Base-by-base conservation (phyloP, 1,140 invertebrate species). In the Penaeus japonicus region DNA sequence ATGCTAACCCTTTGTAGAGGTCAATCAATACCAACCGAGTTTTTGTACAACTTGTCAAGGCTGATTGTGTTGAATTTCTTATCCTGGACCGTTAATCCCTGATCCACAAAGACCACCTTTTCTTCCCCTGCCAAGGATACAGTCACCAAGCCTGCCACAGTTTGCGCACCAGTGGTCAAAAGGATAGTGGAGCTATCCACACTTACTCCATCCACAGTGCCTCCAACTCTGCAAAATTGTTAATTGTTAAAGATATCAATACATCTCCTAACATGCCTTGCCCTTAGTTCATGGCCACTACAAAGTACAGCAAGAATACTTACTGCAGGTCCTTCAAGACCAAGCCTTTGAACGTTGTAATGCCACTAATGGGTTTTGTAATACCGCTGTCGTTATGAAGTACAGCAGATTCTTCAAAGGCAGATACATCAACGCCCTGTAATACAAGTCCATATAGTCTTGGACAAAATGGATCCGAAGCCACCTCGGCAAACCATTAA, bases 391-490 rank as follows among this genome's bases (percentile, higher is more conserved):
- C 39, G 4, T 27, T 30, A n/a, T n/a, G 54, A 27, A 30, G 39
- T 0, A 75, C 35, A 17, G 77, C 54, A 59, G 62, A 35, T n/a
- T 55, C 24, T 12, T 24, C 75, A n/a, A 86, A 77, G 24, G 78
- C 84, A 0, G 84, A 86, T 57, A 86, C 75, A 20, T 86, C 84
- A 20, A 86, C 75, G 18, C 84, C 84, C 84, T 86, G 75, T 2
- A 27, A 39, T 24, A n/a, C 12, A 62, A 1, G 18, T 35, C 4
- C 7, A 18, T 30, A 77, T 24, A 27, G 18, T 4, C 18, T 12
- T 47, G 55, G 54, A 80, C 35, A 39, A 39, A n/a, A n/a, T n/a
- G n/a, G n/a, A n/a, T n/a, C n/a, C n/a, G n/a, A n/a, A n/a, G n/a
- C n/a, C n/a, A n/a, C n/a, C n/a, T n/a, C n/a, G n/a, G n/a, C n/a